A percentile compares a stretch with the other conserved stretches of the same genome.
Conservation (phyloP, 2,888 invertebrate genomes). For the Seira ritae region DNA sequence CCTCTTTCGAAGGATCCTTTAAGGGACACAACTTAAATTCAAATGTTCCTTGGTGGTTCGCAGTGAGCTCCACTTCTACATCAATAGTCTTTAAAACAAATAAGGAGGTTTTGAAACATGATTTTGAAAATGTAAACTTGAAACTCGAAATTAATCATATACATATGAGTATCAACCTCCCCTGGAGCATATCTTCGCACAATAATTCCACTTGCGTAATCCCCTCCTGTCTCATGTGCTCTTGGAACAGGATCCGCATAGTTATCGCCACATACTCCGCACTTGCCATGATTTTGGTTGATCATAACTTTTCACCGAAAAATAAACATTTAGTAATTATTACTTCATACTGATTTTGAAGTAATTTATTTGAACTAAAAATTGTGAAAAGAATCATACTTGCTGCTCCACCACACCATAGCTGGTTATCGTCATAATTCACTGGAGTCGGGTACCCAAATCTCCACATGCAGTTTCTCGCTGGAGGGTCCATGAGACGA, state of each 20-base stretch:
- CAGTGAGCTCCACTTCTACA: conserved; percentile 90
- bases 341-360: too few relatives aligned
- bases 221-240: conserved; percentile 93
- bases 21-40: conserved; percentile 91
- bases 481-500: conserved; percentile 93
- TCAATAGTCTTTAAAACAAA: conserved; percentile 82
- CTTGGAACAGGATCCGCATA: conserved; percentile 84
- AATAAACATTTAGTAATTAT: too few relatives aligned
- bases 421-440: conserved; percentile 95
- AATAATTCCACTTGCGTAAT: conserved; percentile 90
- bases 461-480: conserved; percentile 95
- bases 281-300: conserved; percentile 50
- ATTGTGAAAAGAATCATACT: conserved; percentile 77
- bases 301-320: conserved; percentile 46
- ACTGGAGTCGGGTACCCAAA: conserved; percentile 94
- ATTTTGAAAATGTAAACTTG: conserved; percentile 7
- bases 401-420: conserved; percentile 94
- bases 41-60: conserved; percentile 84
- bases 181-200: conserved; percentile 88
- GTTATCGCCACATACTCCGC: conserved; percentile 82
- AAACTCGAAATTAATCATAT: background rate
- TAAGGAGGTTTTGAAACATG: background rate
- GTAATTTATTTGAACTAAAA: too few relatives aligned
- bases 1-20: conserved; percentile 87
- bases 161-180: conserved; percentile 79